Percentiles rank a stretch among this genome's conserved stretches.
Evolutionary conservation across 2,113 vertebrate species (phyloP).

Genomic region (Ammodytes dubius): DNA sequence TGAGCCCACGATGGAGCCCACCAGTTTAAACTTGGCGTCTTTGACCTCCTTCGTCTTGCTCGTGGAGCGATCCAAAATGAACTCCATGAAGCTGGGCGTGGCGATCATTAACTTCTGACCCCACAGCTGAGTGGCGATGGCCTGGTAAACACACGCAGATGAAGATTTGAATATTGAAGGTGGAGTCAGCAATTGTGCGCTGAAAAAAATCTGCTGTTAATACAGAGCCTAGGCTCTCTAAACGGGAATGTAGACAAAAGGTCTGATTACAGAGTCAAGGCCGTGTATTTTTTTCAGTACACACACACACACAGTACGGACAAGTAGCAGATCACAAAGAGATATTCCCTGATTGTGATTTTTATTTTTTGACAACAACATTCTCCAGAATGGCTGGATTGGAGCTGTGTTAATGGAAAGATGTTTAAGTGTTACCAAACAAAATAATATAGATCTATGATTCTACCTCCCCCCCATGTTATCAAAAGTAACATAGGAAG

Average conservation of each 20-base stretch:
- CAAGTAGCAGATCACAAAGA: no score
- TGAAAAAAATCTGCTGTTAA: no score
- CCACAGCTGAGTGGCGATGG: conserved; percentile 92
- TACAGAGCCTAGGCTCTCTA: no score
- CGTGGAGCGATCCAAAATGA: conserved; percentile 92
- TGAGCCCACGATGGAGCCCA: conserved; percentile 90
- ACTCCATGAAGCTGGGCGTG: conserved; percentile 95
- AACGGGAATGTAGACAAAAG: no score
- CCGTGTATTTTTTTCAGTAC: no score
- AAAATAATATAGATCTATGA: neutral
- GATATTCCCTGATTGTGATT: no score
- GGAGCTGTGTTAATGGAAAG: no score
- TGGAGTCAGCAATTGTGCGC: neutral
- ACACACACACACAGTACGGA: no score
- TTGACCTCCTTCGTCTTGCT: conserved; percentile 93
- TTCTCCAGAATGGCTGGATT: no score
- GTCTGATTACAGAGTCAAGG: no score
- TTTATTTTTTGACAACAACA: no score
- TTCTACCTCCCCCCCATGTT: neutral
- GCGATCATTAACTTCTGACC: conserved; percentile 93
- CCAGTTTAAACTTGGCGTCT: conserved; percentile 95
- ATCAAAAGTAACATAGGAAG: neutral
- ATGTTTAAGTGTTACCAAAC: neutral
- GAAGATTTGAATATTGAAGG: neutral
- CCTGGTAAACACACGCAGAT: conserved; percentile 80